These are phyloP conservation scores for Smittia aterrima DNA, from an alignment of 2,888 invertebrate species.

Conservation along the genomic window DNA sequence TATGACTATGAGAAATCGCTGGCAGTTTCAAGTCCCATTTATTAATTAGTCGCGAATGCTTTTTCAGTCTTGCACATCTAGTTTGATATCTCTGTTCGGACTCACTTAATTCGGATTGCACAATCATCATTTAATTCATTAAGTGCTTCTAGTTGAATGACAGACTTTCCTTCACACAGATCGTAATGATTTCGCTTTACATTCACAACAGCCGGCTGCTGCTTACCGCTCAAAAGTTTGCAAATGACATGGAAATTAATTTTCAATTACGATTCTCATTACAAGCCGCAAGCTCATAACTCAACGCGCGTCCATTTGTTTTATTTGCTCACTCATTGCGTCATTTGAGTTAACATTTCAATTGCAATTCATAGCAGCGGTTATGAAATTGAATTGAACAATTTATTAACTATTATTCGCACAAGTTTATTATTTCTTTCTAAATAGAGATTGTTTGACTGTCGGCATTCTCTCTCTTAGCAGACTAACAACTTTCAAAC, in stretches of 20 bases:
- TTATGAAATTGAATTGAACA: too few species aligned
- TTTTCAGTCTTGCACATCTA: neutral
- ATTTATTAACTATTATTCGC: too few species aligned
- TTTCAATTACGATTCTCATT: neutral
- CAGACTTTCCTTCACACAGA: too few species aligned
- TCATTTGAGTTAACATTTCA: neutral
- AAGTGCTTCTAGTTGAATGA: too few species aligned
- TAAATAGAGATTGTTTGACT: neutral
- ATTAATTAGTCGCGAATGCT: neutral
- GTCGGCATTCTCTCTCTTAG: too few species aligned
- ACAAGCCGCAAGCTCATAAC: neutral
- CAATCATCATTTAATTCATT: too few species aligned
- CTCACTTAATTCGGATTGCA: too few species aligned
- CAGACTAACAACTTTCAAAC: too few species aligned
- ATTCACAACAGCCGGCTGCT: too few species aligned
- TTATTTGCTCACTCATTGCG: conserved; percentile 14
- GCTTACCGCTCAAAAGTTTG: too few species aligned
- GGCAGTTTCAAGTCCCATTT: neutral
- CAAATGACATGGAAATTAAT: neutral
- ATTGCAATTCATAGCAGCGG: conserved; percentile 8
- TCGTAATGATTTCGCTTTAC: too few species aligned
- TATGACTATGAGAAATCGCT: neutral
- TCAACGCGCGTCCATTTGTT: neutral
- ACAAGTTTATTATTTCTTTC: neutral
- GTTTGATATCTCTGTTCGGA: neutral